Evolutionary conservation across 2,888 invertebrate species (phyloP).

Genomic region (Caenorhabditis afra): DNA sequence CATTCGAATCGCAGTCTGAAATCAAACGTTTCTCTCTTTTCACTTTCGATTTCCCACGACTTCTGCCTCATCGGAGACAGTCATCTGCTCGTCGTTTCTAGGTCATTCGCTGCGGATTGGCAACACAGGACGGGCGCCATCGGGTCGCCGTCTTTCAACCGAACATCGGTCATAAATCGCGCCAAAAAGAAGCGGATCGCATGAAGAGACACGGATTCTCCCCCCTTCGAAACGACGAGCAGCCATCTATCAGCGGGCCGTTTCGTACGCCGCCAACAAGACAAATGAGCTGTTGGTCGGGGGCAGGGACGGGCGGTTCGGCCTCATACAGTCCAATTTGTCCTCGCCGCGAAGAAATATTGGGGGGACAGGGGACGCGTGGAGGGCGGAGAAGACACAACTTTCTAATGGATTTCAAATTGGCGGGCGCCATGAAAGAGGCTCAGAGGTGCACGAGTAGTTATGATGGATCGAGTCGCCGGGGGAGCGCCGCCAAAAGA

Average conservation of each 20-base stretch:
- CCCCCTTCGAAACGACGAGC: slow-evolving; percentile 8
- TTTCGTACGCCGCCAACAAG: slow-evolving; percentile 20
- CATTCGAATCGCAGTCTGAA: slow-evolving; percentile 50
- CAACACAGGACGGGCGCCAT: slow-evolving; percentile 34
- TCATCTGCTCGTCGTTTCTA: slow-evolving; percentile 41
- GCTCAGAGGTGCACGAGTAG: background rate
- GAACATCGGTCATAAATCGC: slow-evolving; percentile 31
- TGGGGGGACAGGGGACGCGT: slow-evolving; percentile 6
- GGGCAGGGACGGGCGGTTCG: slow-evolving; percentile 25
- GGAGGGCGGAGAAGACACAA: background rate
- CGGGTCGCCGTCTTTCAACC: slow-evolving; percentile 31
- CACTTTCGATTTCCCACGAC: background rate
- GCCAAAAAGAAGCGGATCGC: slow-evolving; percentile 28
- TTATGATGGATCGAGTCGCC: slow-evolving; percentile 40
- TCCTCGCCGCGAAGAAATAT: slow-evolving; percentile 22
- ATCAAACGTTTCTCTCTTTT: slow-evolving; percentile 13
- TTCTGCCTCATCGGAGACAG: slow-evolving; percentile 22
- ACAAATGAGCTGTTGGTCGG: slow-evolving; percentile 46
- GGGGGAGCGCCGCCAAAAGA: slow-evolving; percentile 19
- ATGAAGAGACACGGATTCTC: slow-evolving; percentile 6
- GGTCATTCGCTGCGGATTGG: slow-evolving; percentile 26
- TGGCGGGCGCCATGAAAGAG: slow-evolving; percentile 5
- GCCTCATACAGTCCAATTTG: slow-evolving; percentile 31
- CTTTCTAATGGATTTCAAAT: slow-evolving; percentile 10
- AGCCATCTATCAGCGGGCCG: slow-evolving; percentile 41